A percentile compares a stretch with the other conserved stretches of the same genome.
Conservation (phyloP, 2,888 invertebrate genomes). For the Branchipolynoe longqiensis region DNA sequence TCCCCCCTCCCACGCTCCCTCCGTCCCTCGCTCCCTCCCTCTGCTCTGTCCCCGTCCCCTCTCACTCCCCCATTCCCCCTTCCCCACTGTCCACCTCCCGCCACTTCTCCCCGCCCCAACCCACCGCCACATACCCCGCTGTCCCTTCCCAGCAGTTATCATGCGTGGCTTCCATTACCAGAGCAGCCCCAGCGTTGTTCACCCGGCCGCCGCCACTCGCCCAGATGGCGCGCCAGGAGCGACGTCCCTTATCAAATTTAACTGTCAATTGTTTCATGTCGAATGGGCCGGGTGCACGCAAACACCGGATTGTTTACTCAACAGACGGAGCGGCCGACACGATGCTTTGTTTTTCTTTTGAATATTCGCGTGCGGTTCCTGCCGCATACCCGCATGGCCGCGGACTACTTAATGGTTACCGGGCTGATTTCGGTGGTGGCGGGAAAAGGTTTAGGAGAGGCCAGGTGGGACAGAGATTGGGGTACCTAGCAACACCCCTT, state of each 20-base stretch:
- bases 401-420: background rate
- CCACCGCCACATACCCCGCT: background rate
- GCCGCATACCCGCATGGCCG: slow-evolving; percentile 6
- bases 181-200: background rate
- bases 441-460: no score
- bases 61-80: background rate
- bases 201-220: background rate
- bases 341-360: background rate
- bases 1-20: no score
- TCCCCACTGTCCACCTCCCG: background rate
- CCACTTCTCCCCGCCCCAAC: background rate
- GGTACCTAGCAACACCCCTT: no score
- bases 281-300: slow-evolving; percentile 10
- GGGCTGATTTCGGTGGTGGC: background rate
- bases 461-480: no score
- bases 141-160: background rate
- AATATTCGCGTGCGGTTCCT: background rate
- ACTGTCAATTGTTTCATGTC: slow-evolving; percentile 31
- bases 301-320: slow-evolving; percentile 27
- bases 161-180: background rate
- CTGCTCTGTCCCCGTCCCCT: background rate
- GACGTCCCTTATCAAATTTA: slow-evolving; percentile 42
- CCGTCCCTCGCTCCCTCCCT: no score
- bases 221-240: background rate
- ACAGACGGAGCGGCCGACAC: background rate